These are phyloP conservation scores for Montipora foliosa DNA, from an alignment of 64 coral and sea anemone genomes.

Conservation along the genomic window DNA sequence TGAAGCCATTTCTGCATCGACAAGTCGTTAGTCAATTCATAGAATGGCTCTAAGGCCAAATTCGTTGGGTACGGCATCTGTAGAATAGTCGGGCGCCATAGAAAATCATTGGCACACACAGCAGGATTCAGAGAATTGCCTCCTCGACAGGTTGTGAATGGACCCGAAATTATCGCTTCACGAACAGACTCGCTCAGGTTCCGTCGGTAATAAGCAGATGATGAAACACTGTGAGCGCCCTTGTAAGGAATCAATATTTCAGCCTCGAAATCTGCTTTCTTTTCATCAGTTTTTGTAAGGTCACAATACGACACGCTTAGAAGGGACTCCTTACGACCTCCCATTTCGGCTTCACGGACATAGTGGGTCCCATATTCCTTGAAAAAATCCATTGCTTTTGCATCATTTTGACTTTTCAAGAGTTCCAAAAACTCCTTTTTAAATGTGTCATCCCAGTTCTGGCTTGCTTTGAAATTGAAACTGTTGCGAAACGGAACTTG, in stretches of 20 bases:
- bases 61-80: background rate
- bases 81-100: background rate
- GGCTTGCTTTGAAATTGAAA: too few species aligned
- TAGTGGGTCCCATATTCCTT: slow-evolving; percentile 5
- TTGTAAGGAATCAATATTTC: background rate
- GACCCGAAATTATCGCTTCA: too few species aligned
- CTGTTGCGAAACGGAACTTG: too few species aligned
- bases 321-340: too few species aligned
- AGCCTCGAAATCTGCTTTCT: background rate
- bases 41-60: background rate
- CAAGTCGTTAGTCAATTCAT: background rate
- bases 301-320: too few species aligned
- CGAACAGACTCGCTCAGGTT: background rate
- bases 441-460: too few species aligned
- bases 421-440: too few species aligned
- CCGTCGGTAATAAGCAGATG: background rate
- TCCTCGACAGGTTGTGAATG: too few species aligned
- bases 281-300: background rate
- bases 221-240: background rate
- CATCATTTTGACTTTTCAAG: too few species aligned
- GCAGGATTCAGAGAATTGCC: too few species aligned
- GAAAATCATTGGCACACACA: background rate
- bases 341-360: too few species aligned
- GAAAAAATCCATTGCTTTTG: background rate
- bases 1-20: background rate